Percentiles rank a stretch among this genome's conserved stretches.
Evolutionary conservation across 2,888 invertebrate genomes (phyloP).

Genomic region (Acanthosepion esculentum): DNA sequence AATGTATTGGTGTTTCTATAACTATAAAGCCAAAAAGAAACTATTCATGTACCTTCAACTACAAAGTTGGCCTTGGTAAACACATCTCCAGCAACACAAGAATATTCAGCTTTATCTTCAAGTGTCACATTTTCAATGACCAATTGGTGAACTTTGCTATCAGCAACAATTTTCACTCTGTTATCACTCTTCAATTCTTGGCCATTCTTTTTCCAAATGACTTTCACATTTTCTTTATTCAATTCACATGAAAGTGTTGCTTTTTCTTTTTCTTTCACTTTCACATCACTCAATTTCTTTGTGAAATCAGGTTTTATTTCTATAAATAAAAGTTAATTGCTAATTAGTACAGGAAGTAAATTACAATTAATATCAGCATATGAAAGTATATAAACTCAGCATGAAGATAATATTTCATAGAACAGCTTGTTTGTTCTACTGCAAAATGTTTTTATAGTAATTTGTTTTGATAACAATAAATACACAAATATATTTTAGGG

Average conservation of each 20-base stretch:
- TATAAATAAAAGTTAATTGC: not conserved
- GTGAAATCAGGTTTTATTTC: conserved; percentile 33
- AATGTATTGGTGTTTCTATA: not conserved
- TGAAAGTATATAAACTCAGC: no score
- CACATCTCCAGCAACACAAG: conserved; percentile 62
- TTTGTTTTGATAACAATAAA: no score
- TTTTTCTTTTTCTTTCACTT: conserved; percentile 21
- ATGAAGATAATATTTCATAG: no score
- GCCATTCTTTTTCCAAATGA: conserved; percentile 43
- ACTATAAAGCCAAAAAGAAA: not conserved
- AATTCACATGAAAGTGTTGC: conserved; percentile 13
- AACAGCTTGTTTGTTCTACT: no score
- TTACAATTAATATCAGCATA: no score
- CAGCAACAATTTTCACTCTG: conserved; percentile 81
- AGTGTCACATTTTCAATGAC: conserved; percentile 64
- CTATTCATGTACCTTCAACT: conserved; percentile 65
- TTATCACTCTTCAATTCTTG: conserved; percentile 14
- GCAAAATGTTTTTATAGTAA: no score
- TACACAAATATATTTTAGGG: no score
- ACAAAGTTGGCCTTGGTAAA: conserved; percentile 65
- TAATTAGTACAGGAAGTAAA: no score
- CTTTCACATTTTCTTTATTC: conserved; percentile 35
- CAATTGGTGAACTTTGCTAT: conserved; percentile 77
- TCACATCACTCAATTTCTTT: not conserved
- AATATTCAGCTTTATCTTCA: conserved; percentile 70